Percentiles rank a stretch among this genome's conserved stretches.
Conservation (phyloP, 2,888 invertebrate species). For the Cynaeus angustus region DNA sequence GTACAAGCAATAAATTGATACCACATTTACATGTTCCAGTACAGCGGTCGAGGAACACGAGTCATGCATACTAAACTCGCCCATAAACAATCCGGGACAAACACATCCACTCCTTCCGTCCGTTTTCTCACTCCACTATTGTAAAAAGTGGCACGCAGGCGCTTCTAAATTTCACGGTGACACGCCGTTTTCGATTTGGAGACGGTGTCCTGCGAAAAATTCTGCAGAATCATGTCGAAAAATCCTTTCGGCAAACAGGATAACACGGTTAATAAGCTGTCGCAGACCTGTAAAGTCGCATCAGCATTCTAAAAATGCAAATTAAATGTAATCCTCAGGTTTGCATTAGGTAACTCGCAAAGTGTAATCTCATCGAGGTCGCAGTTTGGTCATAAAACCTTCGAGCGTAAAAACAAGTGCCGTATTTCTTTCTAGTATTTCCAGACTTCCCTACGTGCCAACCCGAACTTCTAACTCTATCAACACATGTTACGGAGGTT, state of each 20-base stretch:
- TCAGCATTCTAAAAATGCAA: slow-evolving; percentile 40
- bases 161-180: no score
- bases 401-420: slow-evolving; percentile 39
- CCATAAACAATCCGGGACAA: slow-evolving; percentile 56
- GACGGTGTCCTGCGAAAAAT: no score
- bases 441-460: slow-evolving; percentile 38
- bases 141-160: slow-evolving; percentile 6
- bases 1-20: slow-evolving; percentile 61
- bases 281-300: slow-evolving; percentile 15
- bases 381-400: slow-evolving; percentile 33
- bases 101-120: slow-evolving; percentile 48
- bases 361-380: slow-evolving; percentile 35
- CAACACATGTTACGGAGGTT: slow-evolving; percentile 51
- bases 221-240: not conserved
- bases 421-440: slow-evolving; percentile 43
- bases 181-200: no score
- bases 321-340: slow-evolving; percentile 40
- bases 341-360: slow-evolving; percentile 32
- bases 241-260: slow-evolving; percentile 17
- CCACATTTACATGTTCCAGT: slow-evolving; percentile 60
- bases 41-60: slow-evolving; percentile 56
- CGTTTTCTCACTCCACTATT: slow-evolving; percentile 12
- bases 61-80: slow-evolving; percentile 59
- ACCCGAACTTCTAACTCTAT: slow-evolving; percentile 50
- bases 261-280: slow-evolving; percentile 28